Percentiles rank a stretch among this genome's conserved stretches.
phyloP scores from a whole-genome alignment of 2,113 vertebrate species.

The Halichoeres trimaculatus region DNA sequence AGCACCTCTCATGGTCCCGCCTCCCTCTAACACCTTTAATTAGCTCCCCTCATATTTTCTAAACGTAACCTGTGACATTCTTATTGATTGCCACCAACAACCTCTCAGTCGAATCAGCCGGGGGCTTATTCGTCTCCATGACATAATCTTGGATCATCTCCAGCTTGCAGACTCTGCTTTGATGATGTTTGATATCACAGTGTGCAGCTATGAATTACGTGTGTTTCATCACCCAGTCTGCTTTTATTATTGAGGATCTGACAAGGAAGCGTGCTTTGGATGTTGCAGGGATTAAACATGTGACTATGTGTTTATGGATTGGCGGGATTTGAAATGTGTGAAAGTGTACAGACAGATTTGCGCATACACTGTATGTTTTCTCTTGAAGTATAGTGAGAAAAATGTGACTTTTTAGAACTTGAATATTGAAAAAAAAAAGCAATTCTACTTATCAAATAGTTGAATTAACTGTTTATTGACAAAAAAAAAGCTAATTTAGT shows the following conservation, averaged over 20 bases:
- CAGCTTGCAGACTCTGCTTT: background rate
- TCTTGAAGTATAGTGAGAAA: background rate
- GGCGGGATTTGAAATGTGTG: background rate
- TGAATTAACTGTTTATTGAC: no score
- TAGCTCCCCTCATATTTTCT: slow-evolving; percentile 41
- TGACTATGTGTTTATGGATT: background rate
- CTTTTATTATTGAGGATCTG: background rate
- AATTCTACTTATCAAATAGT: no score
- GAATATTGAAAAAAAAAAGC: background rate
- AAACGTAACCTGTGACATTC: slow-evolving; percentile 17
- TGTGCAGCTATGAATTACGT: slow-evolving; percentile 4
- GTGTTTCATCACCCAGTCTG: background rate
- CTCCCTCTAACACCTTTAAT: slow-evolving; percentile 76
- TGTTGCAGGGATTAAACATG: background rate
- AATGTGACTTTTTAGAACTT: background rate
- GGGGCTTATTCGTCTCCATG: background rate
- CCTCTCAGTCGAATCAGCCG: background rate
- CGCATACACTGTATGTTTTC: no score
- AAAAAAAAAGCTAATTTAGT: no score
- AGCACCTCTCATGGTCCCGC: slow-evolving; percentile 18
- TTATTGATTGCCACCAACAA: slow-evolving; percentile 21
- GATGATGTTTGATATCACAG: background rate
- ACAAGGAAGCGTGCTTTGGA: background rate
- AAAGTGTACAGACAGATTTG: background rate
- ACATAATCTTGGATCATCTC: slow-evolving; percentile 24